Evolutionary conservation across 2,888 invertebrate species (phyloP).

Genomic region (Oligia fasciuncula): DNA sequence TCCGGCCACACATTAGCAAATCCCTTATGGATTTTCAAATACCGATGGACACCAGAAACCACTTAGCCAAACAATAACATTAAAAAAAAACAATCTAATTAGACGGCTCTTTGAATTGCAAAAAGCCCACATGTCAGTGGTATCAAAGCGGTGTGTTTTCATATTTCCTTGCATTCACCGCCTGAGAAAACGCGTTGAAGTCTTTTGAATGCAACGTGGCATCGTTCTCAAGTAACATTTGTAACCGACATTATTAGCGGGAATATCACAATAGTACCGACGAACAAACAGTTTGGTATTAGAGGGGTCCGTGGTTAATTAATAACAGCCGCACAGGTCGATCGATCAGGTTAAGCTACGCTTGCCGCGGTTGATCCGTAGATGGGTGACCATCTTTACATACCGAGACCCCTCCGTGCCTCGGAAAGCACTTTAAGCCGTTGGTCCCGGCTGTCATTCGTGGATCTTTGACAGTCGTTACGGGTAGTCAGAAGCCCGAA

Average conservation of each 20-base stretch:
- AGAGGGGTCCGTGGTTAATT: too few species aligned
- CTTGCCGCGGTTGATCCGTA: too few species aligned
- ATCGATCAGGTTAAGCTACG: too few species aligned
- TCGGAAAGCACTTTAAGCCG: too few species aligned
- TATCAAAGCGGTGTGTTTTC: slow-evolving; percentile 37
- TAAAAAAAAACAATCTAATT: slow-evolving; percentile 8
- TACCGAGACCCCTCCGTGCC: too few species aligned
- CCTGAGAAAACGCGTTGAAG: slow-evolving; percentile 70
- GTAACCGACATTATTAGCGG: slow-evolving; percentile 46
- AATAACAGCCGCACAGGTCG: too few species aligned
- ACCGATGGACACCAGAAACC: background rate
- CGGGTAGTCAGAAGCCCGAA: too few species aligned
- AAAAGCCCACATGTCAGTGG: slow-evolving; percentile 18
- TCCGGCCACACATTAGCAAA: background rate
- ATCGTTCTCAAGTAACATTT: slow-evolving; percentile 56
- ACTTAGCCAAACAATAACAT: background rate
- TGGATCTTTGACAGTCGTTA: too few species aligned
- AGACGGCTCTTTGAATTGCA: slow-evolving; percentile 23
- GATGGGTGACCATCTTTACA: too few species aligned
- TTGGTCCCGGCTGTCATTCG: too few species aligned
- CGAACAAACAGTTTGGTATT: background rate
- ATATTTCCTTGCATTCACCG: slow-evolving; percentile 53
- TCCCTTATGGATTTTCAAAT: background rate
- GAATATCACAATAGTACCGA: slow-evolving; percentile 52
- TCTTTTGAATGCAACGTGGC: slow-evolving; percentile 68